Evolutionary conservation across 2,888 invertebrate genomes (phyloP), one percentile per base, ranked within the genome.

Genomic region (Unio delphinus): DNA sequence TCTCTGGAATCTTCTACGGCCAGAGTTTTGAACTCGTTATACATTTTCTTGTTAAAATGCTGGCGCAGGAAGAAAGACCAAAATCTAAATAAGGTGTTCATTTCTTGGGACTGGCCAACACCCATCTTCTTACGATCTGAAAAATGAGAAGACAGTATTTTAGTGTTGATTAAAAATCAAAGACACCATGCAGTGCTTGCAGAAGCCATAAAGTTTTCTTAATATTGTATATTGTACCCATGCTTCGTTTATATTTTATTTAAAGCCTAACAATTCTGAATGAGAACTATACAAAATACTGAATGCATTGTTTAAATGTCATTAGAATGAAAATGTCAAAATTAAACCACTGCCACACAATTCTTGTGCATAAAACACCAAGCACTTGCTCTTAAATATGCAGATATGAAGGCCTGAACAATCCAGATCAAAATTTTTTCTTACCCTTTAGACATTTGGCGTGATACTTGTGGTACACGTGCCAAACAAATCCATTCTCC

Each of bases 21-120:
- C 74, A 97, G 90, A 30, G 93, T 92, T 86, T 94, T 94, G 91
- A 99, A 99, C 91, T 99, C 99, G 83, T 95, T 94, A 91, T 98
- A 99, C 99, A 99, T 99, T 80, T 94, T 96, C 83, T 95, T 94
- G 91, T 99, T 99, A 91, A 98, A 99, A 89, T 99, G 97, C 90
- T 99, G 98, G 74, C 99, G 92, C 78, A 99, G 92, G 93, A 99
- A 99, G 93, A 99, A 99, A 55, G 99, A 99, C 99, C 99, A 99
- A 92, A 99, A 99, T 75, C 99, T 93, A 92, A 98, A 99, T 65
- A 99, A 92, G 0, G 99, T 99, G 91, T 99, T 99, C 99, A 99
- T 99, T 91, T 99, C 99, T 88, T 96, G 97, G 8, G 97, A 97
- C 88, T 95, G 95, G 0, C 99, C 99, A 85, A 94, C 94, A 74